A percentile compares a stretch with the other conserved stretches of the same genome.
phyloP scores from a whole-genome alignment of 2,888 invertebrate genomes.

The Heliconius aoede region DNA sequence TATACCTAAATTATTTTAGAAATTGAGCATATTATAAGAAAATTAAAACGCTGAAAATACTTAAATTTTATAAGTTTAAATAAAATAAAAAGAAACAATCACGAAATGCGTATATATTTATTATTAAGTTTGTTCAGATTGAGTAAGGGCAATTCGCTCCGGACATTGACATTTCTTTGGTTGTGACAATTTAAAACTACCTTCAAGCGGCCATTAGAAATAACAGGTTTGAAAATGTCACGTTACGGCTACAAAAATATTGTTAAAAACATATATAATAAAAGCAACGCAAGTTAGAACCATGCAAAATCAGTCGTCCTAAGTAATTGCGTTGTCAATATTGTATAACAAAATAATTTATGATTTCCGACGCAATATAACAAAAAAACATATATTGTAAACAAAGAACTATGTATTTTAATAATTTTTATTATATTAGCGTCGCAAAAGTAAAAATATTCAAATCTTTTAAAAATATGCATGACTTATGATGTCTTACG shows the following conservation, averaged over 20 bases:
- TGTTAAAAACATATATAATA: constrained; percentile 21
- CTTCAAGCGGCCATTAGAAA: constrained; percentile 25
- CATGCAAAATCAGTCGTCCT: constrained; percentile 12
- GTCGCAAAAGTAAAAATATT: not conserved
- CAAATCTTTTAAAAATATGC: not conserved
- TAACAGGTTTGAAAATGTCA: constrained; percentile 30
- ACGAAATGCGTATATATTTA: constrained; percentile 47
- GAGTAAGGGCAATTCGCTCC: constrained; percentile 44
- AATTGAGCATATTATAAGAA: not conserved
- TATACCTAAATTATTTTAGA: too few species aligned
- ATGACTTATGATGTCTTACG: constrained; percentile 2
- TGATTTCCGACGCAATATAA: constrained; percentile 4
- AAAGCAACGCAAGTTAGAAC: constrained; percentile 18
- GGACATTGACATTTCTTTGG: constrained; percentile 46
- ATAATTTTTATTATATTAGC: not conserved
- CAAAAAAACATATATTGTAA: not conserved
- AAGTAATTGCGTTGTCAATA: not conserved
- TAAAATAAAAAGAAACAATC: constrained; percentile 43
- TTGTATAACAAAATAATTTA: constrained; percentile 13
- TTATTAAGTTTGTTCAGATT: constrained; percentile 49
- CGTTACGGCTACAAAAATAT: constrained; percentile 18
- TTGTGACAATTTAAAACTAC: constrained; percentile 42
- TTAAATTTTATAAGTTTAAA: not conserved
- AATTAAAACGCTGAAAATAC: not conserved
- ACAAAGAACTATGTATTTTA: not conserved